Evolutionary conservation across 2,113 vertebrate genomes (phyloP).

Genomic region (Coregonus clupeaformis): DNA sequence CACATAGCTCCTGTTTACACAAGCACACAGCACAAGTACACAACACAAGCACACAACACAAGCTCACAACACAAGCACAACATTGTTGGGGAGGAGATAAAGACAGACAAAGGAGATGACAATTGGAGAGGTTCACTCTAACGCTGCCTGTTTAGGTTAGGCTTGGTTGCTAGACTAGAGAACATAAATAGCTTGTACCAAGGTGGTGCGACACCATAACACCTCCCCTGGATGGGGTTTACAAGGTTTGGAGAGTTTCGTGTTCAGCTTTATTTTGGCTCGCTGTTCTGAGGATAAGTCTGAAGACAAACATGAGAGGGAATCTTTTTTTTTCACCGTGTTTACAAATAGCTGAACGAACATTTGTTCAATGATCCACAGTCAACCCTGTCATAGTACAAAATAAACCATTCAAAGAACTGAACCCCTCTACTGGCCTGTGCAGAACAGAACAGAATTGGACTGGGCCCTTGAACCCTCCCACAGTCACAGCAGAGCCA

Average conservation of each 20-base stretch:
- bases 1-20: conserved; percentile 73
- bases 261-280: conserved; percentile 67
- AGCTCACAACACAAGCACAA: conserved; percentile 74
- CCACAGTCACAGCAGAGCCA: no score
- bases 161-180: conserved; percentile 72
- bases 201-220: conserved; percentile 65
- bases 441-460: conserved; percentile 19
- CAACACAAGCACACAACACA: conserved; percentile 77
- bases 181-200: conserved; percentile 57
- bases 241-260: conserved; percentile 60
- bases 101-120: conserved; percentile 53
- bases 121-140: conserved; percentile 52
- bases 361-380: conserved; percentile 32
- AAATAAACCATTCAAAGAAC: conserved; percentile 28
- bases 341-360: conserved; percentile 15
- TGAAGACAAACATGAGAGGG: conserved; percentile 48
- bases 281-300: conserved; percentile 31
- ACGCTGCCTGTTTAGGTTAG: conserved; percentile 66
- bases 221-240: conserved; percentile 26
- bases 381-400: conserved; percentile 40
- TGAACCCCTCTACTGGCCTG: conserved; percentile 18
- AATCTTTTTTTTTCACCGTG: not conserved
- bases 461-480: not conserved
- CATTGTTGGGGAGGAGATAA: conserved; percentile 70
- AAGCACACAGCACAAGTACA: conserved; percentile 72